These are phyloP conservation scores for Zaprionus tsacasi DNA, from an alignment of 1,140 invertebrate species.

Conservation along the genomic window DNA sequence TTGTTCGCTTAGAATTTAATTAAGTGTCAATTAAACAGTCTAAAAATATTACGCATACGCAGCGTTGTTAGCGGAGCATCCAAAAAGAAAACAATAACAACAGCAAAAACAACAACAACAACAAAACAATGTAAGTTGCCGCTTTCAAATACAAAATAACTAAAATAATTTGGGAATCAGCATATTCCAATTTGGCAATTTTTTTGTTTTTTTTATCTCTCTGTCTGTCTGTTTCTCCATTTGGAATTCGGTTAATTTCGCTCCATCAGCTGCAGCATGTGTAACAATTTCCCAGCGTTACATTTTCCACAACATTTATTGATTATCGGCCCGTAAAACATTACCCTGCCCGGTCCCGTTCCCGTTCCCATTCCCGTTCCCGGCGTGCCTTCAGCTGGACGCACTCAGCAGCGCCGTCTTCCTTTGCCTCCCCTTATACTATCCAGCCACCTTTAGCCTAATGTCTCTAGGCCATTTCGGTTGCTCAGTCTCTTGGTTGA, in stretches of 20 bases:
- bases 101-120: conserved; percentile 26
- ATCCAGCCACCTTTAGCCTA: neutral
- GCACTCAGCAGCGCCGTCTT: neutral
- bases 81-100: conserved; percentile 13
- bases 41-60: conserved; percentile 58
- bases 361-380: too few species aligned
- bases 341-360: neutral
- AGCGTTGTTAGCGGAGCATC: conserved; percentile 17
- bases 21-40: conserved; percentile 65
- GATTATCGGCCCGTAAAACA: conserved; percentile 62
- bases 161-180: neutral
- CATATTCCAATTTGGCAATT: neutral
- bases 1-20: conserved; percentile 35
- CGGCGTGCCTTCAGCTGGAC: neutral
- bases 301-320: conserved; percentile 75
- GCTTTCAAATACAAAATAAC: neutral
- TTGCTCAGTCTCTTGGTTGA: conserved; percentile 47
- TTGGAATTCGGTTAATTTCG: conserved; percentile 55
- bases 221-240: conserved; percentile 30
- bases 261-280: conserved; percentile 66
- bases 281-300: conserved; percentile 68
- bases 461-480: conserved; percentile 8
- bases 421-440: neutral
- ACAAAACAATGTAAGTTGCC: conserved; percentile 65
- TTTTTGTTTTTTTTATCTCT: neutral